These are phyloP conservation scores for Arbacia lixula DNA, from an alignment of 53 echinoderm and acorn worm species.

Conservation along the genomic window DNA sequence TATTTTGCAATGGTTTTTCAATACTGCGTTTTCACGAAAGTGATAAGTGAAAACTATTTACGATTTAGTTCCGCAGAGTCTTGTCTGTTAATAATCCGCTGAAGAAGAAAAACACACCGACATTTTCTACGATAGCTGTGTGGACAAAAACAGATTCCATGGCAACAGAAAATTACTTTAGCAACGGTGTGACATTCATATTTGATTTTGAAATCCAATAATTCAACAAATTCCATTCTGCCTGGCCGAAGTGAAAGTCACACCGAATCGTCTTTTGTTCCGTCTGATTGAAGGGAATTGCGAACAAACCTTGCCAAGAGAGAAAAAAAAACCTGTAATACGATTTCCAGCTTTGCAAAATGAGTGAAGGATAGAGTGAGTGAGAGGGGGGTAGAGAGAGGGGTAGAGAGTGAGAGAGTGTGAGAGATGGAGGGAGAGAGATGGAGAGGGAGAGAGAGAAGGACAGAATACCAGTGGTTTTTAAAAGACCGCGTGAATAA, in stretches of 20 bases:
- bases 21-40: too few species aligned
- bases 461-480: background rate
- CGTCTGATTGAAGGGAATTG: conserved; percentile 19
- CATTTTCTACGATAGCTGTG: too few species aligned
- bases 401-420: too few species aligned
- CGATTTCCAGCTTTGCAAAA: background rate
- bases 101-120: too few species aligned
- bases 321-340: background rate
- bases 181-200: conserved; percentile 1
- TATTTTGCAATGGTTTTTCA: too few species aligned
- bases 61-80: too few species aligned
- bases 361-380: background rate
- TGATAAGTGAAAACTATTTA: too few species aligned
- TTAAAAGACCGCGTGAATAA: background rate
- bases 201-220: conserved; percentile 32
- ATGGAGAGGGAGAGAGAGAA: too few species aligned
- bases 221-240: conserved; percentile 21
- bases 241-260: conserved; percentile 15
- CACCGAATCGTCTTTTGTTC: background rate
- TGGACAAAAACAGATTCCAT: conserved; percentile 3
- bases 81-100: too few species aligned
- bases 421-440: too few species aligned
- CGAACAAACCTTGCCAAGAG: too few species aligned
- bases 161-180: conserved; percentile 9
- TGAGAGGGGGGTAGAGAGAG: too few species aligned